These are phyloP conservation scores for Argopecten irradians DNA, from an alignment of 1,140 invertebrate species.

Conservation along the genomic window DNA sequence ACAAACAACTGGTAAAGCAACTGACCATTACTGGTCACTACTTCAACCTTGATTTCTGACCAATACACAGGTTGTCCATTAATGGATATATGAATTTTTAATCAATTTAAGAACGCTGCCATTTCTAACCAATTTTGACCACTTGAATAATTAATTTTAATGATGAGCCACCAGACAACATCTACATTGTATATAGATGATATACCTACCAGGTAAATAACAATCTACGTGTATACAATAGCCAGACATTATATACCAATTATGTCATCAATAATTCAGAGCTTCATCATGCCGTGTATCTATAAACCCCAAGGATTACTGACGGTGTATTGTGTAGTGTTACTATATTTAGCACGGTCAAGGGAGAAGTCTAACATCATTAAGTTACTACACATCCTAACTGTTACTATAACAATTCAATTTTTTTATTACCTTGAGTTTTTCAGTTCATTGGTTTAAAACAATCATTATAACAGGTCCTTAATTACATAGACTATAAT, in stretches of 20 bases:
- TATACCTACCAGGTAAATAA: too few relatives aligned
- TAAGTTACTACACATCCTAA: too few relatives aligned
- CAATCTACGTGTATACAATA: neutral
- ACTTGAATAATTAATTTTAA: neutral
- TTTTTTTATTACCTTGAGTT: too few relatives aligned
- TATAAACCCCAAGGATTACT: neutral
- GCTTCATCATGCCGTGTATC: neutral
- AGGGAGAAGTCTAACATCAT: too few relatives aligned
- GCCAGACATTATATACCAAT: neutral
- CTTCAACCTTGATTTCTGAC: neutral
- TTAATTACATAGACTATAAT: too few relatives aligned
- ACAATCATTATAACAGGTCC: too few relatives aligned
- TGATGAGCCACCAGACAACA: neutral
- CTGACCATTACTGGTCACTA: neutral
- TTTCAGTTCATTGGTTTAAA: too few relatives aligned
- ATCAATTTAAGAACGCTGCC: neutral
- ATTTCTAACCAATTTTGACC: neutral
- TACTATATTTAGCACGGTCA: too few relatives aligned
- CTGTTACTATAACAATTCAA: too few relatives aligned
- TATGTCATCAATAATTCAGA: neutral
- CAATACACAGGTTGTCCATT: neutral
- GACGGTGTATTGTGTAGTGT: neutral
- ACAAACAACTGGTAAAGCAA: too few relatives aligned
- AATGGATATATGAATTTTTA: conserved; percentile 24
- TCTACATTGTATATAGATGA: neutral